Evolutionary conservation across 2,113 vertebrate genomes (phyloP), one percentile per base, ranked within the genome.

Genomic region (Melanocharis versteri): DNA sequence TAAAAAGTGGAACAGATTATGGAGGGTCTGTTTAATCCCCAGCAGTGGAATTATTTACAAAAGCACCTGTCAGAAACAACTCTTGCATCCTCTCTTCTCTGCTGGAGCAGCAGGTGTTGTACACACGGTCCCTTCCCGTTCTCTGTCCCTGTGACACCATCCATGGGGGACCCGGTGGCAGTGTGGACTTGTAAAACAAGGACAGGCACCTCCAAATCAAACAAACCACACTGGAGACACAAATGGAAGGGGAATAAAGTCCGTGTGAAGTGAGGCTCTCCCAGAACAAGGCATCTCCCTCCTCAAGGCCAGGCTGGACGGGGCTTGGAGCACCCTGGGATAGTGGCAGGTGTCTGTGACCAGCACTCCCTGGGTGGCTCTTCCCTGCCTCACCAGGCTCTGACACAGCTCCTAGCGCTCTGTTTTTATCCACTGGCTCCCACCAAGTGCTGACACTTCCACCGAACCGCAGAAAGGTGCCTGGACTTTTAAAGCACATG

Each of bases 91-190:
- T 80, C 40, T 54, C 26, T 33, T 48, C 45, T 15, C 54, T 65
- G 81, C 45, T 68, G 82, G n/a, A 86, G 79, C 31, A 45, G 48
- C 31, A 33, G 53, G 17, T 10, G 50, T 5, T 5, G 3, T 4
- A 22, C 9, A 0, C 19, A 2, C 0, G 0, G 5, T 26, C 56
- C 21, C 47, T 26, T 13, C 54, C 53, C 0, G 0, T 4, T 17
- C 68, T 13, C 42, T 2, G 1, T 21, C 57, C 27, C 19, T 28
- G 7, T 1, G 5, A 10, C 35, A 20, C 47, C 28, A 4, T 7
- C 82, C 40, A 5, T 1, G 28, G 56, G 61, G 71, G 10, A 18
- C 6, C 30, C 4, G 17, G 62, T 10, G 71, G n/a, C 13, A 61
- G 40, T 22, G 21, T 37, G 62, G 24, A 20, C 50, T 66, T 23